phyloP scores from a whole-genome alignment of 2,888 invertebrate species.

The Lordiphosa fenestrarum region DNA sequence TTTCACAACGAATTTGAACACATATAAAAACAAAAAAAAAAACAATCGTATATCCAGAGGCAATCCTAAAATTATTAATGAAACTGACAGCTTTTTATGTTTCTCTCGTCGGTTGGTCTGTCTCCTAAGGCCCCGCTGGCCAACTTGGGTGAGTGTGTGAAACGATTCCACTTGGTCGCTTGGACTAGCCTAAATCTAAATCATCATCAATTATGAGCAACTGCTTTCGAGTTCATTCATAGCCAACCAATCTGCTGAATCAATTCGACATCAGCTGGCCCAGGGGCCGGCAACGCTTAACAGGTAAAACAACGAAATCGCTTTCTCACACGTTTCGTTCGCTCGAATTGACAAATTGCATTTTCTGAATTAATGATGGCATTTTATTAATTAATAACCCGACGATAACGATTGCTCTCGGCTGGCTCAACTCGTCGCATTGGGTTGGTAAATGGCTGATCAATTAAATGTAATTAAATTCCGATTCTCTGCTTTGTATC shows the following conservation, averaged over 20 bases:
- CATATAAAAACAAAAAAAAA: constrained; percentile 13
- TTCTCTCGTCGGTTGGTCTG: background rate
- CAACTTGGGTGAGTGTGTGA: constrained; percentile 56
- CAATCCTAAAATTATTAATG: constrained; percentile 57
- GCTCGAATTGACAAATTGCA: constrained; percentile 64
- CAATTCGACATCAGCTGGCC: constrained; percentile 50
- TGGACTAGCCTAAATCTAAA: constrained; percentile 47
- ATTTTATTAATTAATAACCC: constrained; percentile 66
- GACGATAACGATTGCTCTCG: constrained; percentile 8
- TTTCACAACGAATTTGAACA: constrained; percentile 36
- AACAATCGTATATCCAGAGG: constrained; percentile 35
- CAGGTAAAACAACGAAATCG: constrained; percentile 46
- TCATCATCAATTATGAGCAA: constrained; percentile 62
- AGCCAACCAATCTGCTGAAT: constrained; percentile 58
- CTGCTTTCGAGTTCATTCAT: constrained; percentile 63
- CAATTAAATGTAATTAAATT: constrained; percentile 65
- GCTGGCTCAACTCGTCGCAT: constrained; percentile 26
- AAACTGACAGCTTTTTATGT: constrained; percentile 29
- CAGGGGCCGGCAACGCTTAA: constrained; percentile 23
- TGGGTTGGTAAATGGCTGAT: constrained; percentile 45
- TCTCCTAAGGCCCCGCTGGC: constrained; percentile 43
- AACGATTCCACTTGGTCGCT: constrained; percentile 32
- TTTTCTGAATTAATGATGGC: constrained; percentile 69
- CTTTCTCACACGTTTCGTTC: constrained; percentile 62
- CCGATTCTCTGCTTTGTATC: constrained; percentile 43